Base-by-base conservation (phyloP, 2,113 vertebrate genomes). In the Todiramphus chloris region DNA sequence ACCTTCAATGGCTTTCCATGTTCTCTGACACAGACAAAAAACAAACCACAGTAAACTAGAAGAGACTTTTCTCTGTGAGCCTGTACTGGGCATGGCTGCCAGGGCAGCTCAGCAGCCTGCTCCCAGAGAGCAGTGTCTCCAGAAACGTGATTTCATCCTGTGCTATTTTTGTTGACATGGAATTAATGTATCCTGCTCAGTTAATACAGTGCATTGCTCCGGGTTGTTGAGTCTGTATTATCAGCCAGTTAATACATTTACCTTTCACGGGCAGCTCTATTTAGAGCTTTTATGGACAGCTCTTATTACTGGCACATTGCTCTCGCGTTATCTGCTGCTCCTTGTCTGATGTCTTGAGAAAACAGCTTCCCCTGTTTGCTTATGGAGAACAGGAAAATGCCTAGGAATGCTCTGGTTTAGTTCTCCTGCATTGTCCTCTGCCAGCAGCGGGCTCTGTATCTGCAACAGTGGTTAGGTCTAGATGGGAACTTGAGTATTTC, bases 311-410 rank as follows among this genome's bases (percentile, higher is more conserved):
- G 83, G 23, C 4, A 13, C 3, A 3, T 41, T 39, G 8, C 30
- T 19, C 0, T 8, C 35, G 11, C 0, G 0, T 50, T 53, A 4
- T 64, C 48, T 73, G 30, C 77, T 56, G 30, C 14, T 81, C 46
- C 46, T 83, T 83, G 19, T 17, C 77, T 70, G 44, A 23, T 37
- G 27, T n/a, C 31, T 56, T 35, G 7, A 60, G 63, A 63, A 66
- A 74, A 72, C 37, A 43, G 2, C 48, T 94, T 18, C 4, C 35
- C 10, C 21, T 44, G 0, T 76, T 87, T 44, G 7, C 20, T 55
- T 67, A 18, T 4, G 15, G 51, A 79, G n/a, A 89, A 11, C 30
- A 63, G 11, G 50, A 84, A 51, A 82, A 55, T 10, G 56, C 28
- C 19, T 3, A 8, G 48, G 24, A 79, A 2, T 37, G 17, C 14